A percentile compares a stretch with the other conserved stretches of the same genome.
Evolutionary conservation across 2,113 vertebrate genomes (phyloP).

Genomic region (Podiceps cristatus): DNA sequence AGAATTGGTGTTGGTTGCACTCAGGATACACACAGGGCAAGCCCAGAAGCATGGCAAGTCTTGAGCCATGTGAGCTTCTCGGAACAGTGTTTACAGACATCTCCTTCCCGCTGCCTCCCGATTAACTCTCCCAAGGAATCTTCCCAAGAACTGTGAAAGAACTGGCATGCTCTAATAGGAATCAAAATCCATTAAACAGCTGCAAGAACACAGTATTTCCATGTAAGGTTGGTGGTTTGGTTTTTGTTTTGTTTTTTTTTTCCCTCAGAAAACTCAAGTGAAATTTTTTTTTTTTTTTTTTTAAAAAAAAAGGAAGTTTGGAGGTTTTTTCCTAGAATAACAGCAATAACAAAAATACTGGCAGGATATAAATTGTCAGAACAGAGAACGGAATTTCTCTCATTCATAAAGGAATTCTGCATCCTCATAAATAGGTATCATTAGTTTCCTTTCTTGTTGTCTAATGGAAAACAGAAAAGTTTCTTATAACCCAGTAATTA

Average conservation of each 20-base stretch:
- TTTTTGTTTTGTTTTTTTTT: too few relatives aligned
- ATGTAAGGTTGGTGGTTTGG: not conserved
- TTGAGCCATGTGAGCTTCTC: not conserved
- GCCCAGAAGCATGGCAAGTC: not conserved
- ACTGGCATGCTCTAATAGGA: not conserved
- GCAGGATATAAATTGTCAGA: not conserved
- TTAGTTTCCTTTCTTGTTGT: not conserved
- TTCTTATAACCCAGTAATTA: not conserved
- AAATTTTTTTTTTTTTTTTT: not conserved
- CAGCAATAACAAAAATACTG: not conserved
- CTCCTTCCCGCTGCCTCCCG: not conserved
- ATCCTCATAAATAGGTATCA: not conserved
- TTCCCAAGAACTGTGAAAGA: not conserved
- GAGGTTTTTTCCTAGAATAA: not conserved
- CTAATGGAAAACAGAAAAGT: not conserved
- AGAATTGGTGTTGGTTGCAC: accelerated
- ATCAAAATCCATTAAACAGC: not conserved
- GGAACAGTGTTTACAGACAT: not conserved
- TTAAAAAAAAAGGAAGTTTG: too few relatives aligned
- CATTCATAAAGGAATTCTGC: not conserved
- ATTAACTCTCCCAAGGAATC: not conserved
- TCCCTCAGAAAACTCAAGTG: not conserved
- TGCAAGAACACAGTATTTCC: not conserved
- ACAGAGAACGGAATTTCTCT: not conserved
- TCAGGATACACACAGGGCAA: not conserved